A percentile compares a stretch with the other conserved stretches of the same genome.
Conservation (phyloP, 2,113 vertebrate species). For the Plecotus auritus region DNA sequence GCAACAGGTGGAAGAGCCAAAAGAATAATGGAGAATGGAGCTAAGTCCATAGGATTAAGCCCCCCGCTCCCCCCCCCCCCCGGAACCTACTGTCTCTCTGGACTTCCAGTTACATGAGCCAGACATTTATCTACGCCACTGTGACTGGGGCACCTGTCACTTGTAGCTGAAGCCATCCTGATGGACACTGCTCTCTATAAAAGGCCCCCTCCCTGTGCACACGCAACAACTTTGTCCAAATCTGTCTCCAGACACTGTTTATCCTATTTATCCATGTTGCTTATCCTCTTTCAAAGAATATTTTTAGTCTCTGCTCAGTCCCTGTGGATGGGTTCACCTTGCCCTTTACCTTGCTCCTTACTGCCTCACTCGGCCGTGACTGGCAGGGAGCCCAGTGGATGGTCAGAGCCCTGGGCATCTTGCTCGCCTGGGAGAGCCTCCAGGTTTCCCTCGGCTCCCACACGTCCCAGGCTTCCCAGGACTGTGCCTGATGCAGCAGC, state of each 20-base stretch:
- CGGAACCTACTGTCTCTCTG: background rate
- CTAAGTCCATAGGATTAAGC: background rate
- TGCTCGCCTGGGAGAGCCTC: background rate
- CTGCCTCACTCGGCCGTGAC: background rate
- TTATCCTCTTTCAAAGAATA: background rate
- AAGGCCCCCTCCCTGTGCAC: background rate
- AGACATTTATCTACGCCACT: background rate
- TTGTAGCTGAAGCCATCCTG: background rate
- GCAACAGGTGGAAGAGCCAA: background rate
- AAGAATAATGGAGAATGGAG: background rate
- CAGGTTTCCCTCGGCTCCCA: background rate
- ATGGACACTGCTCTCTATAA: background rate
- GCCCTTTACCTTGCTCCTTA: background rate
- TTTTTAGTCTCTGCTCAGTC: background rate
- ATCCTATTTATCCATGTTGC: background rate
- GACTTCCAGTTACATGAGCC: background rate
- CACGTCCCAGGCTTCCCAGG: background rate
- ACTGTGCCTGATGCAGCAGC: background rate
- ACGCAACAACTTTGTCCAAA: background rate
- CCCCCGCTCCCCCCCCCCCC: no score
- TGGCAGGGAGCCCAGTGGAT: no score
- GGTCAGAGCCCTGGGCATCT: no score
- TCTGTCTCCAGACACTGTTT: background rate
- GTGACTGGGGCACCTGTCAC: background rate
- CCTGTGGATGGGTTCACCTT: background rate